Base-by-base conservation (phyloP, 2,113 vertebrate genomes). In the Syngnathoides biaculeatus region DNA sequence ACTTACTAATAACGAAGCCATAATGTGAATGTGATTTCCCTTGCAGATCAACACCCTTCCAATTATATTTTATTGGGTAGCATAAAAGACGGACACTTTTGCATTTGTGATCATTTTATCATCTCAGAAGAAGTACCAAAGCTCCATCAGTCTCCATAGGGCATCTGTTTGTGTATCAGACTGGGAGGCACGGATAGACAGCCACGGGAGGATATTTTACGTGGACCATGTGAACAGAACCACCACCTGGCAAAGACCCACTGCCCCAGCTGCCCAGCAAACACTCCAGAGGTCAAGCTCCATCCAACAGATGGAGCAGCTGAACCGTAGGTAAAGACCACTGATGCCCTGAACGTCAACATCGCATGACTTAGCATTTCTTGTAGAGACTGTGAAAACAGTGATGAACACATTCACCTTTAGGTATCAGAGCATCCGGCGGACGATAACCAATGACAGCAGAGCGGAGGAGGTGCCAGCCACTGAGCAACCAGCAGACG, bases 111-210 rank as follows among this genome's bases (percentile, higher is more conserved):
- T 19, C 2, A 17, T 47, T 19, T 47, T 17, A 47, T 4, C 45
- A 5, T 17, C 6, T 47, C 45, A 55, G 22, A 24, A 55, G 52
- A 24, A 1, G 8, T 22, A 11, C n/a, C 48, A 52, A 22, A 52
- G 48, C 48, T 7, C 48, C n/a, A 20, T 52, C 48, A 52, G 48
- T 52, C 48, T 52, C 19, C 19, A 22, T 19, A 19, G 35, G 10
- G 30, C 19, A 4, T 43, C 39, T 50, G 42, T 55, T 81, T 62
- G 43, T 60, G 0, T 71, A 22, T 13, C 67, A 96, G 95, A 97
- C 82, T 98, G 96, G 96, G 96, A 98, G 83, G 96, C 95, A 3
- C 94, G 95, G n/a, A 96, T 96, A 10, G 96, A 98, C 91, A 96
- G 95, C 86, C 95, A 98, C 0, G 95, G 96, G 0, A 89, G 96